Evolutionary conservation across 2,888 invertebrate species (phyloP).

Genomic region (Sminthurides aquaticus): DNA sequence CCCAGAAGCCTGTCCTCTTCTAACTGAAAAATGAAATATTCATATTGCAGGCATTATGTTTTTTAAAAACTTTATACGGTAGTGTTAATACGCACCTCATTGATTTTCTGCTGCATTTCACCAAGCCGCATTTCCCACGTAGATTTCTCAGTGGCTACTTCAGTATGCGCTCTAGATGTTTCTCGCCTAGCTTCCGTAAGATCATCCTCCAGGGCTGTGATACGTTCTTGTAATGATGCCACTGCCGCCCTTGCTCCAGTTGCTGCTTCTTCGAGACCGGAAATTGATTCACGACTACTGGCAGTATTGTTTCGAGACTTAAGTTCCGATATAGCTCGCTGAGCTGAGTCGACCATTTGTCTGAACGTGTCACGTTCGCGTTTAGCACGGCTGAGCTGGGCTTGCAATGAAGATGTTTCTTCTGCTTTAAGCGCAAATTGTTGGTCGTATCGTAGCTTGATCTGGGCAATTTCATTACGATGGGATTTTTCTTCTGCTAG

Average conservation of each 20-base stretch:
- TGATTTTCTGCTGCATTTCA: conserved; percentile 79
- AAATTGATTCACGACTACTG: conserved; percentile 55
- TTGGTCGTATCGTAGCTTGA: conserved; percentile 75
- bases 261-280: conserved; percentile 61
- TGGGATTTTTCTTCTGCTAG: conserved; percentile 63
- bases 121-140: conserved; percentile 76
- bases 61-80: neutral
- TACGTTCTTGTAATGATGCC: conserved; percentile 69
- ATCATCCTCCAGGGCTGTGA: conserved; percentile 79
- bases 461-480: conserved; percentile 69
- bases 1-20: conserved; percentile 79
- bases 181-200: conserved; percentile 74
- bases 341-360: conserved; percentile 80
- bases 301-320: conserved; percentile 48
- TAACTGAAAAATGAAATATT: conserved; percentile 50
- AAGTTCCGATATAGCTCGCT: conserved; percentile 71
- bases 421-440: conserved; percentile 71
- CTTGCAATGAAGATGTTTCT: conserved; percentile 73
- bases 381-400: conserved; percentile 70
- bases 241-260: conserved; percentile 44
- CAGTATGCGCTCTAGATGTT: conserved; percentile 74
- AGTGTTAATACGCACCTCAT: conserved; percentile 68
- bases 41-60: no score
- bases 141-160: conserved; percentile 80
- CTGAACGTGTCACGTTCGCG: conserved; percentile 81